Evolutionary conservation across 2,888 invertebrate genomes (phyloP), one percentile per base, ranked within the genome.

Genomic region (Tetramorium bicarinatum): DNA sequence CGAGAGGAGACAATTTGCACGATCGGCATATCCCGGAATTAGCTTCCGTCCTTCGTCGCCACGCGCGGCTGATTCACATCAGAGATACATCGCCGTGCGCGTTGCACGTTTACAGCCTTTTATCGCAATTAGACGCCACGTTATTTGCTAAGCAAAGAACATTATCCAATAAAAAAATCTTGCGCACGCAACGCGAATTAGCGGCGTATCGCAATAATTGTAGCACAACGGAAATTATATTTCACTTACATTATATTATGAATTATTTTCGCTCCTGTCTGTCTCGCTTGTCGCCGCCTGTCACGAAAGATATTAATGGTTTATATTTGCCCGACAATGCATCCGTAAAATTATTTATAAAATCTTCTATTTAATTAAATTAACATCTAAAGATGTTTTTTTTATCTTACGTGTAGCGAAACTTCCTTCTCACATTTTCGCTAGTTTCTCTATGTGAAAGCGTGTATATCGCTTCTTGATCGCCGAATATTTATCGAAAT

Each of bases 151-250:
- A 71, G 59, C 79, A 80, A 80, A 71, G 72, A 59, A 59, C 72
- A 71, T 80, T 80, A 80, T 80, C 72, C 79, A 59, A 80, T 80
- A 59, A 71, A 80, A 77, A 61, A 71, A 79, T 67, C 77, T 54
- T 38, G 13, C 29, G 54, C 75, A 84, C 85, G 85, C 64, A 85
- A 85, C 59, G 79, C 89, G 83, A 90, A 89, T 89, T 89, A 89
- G 84, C 82, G 84, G 86, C 72, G 69, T 90, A 87, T 87, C 85
- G 85, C 80, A 90, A 89, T 88, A 87, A 88, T 89, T 83, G 85
- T 85, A 75, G 81, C 38, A 79, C 56, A 59, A 47, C 69, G 69
- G 79, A 72, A 71, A 80, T 72, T 64, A 59, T 34, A 72, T 80
- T 71, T 71, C 59, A 71, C 54, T 77, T 71, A 79, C 47, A 8